These are phyloP conservation scores for Drosophila gaucha DNA, from an alignment of 2,888 invertebrate genomes.

Conservation along the genomic window DNA sequence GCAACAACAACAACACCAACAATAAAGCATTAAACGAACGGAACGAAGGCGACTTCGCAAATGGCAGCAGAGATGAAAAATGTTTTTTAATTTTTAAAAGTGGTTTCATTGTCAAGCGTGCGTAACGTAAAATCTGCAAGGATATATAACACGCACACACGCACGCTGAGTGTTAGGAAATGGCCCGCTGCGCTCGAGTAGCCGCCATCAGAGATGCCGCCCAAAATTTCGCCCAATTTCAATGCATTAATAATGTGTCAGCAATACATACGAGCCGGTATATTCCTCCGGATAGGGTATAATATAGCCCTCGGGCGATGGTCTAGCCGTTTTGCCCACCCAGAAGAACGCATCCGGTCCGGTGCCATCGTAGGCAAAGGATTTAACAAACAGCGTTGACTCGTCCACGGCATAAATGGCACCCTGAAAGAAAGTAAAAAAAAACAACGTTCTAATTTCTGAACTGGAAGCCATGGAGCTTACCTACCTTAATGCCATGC, in stretches of 20 bases:
- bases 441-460: not conserved
- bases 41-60: slow-evolving; percentile 62
- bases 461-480: not conserved
- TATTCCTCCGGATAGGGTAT: slow-evolving; percentile 95
- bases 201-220: slow-evolving; percentile 38
- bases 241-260: slow-evolving; percentile 25
- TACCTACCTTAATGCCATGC: slow-evolving; percentile 88
- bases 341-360: slow-evolving; percentile 96
- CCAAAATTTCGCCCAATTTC: slow-evolving; percentile 19
- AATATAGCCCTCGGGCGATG: slow-evolving; percentile 92
- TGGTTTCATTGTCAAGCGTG: slow-evolving; percentile 83
- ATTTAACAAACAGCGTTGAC: slow-evolving; percentile 93
- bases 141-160: slow-evolving; percentile 49
- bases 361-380: slow-evolving; percentile 94
- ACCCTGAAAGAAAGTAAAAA: slow-evolving; percentile 85
- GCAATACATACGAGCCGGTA: slow-evolving; percentile 88
- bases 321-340: slow-evolving; percentile 93
- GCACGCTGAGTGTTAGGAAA: slow-evolving; percentile 50
- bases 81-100: slow-evolving; percentile 84
- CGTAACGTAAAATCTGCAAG: slow-evolving; percentile 78
- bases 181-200: slow-evolving; percentile 73
- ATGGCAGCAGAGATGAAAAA: slow-evolving; percentile 81
- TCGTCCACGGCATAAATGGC: slow-evolving; percentile 95
- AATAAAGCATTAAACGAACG: slow-evolving; percentile 52
- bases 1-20: slow-evolving; percentile 19